These are phyloP conservation scores for Lucilia sericata DNA, from an alignment of 1,140 invertebrate genomes.

Conservation along the genomic window DNA sequence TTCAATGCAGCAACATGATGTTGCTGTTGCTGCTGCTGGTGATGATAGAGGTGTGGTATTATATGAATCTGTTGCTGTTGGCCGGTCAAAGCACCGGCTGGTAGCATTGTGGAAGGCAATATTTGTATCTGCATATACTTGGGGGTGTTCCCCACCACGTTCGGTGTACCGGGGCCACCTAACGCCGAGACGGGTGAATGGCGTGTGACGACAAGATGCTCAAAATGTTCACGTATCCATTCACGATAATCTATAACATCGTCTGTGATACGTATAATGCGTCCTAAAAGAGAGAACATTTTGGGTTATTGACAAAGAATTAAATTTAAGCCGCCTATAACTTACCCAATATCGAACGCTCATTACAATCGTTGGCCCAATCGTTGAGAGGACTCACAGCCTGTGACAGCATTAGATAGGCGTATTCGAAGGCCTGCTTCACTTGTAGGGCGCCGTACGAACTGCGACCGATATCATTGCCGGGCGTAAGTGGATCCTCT, in stretches of 20 bases:
- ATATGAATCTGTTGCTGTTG: slow-evolving; percentile 48
- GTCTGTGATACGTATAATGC: slow-evolving; percentile 92
- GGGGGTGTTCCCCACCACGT: slow-evolving; percentile 49
- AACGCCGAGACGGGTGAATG: slow-evolving; percentile 57
- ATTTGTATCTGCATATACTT: slow-evolving; percentile 53
- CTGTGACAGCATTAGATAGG: slow-evolving; percentile 86
- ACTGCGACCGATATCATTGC: slow-evolving; percentile 96
- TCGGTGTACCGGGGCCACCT: slow-evolving; percentile 53
- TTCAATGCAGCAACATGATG: slow-evolving; percentile 48
- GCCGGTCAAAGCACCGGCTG: slow-evolving; percentile 46
- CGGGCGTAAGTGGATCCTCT: slow-evolving; percentile 95
- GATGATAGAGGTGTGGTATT: slow-evolving; percentile 52
- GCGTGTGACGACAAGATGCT: slow-evolving; percentile 57
- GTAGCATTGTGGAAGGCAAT: slow-evolving; percentile 55
- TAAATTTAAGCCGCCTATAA: not conserved
- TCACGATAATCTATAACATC: slow-evolving; percentile 92
- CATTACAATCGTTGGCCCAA: slow-evolving; percentile 70
- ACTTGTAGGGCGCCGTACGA: slow-evolving; percentile 93
- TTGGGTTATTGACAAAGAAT: not conserved
- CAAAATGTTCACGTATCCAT: slow-evolving; percentile 76
- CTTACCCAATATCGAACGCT: slow-evolving; percentile 64
- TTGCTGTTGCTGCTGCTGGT: slow-evolving; percentile 49
- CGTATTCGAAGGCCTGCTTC: slow-evolving; percentile 95
- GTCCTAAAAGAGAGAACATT: slow-evolving; percentile 69
- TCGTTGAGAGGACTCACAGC: slow-evolving; percentile 79